Evolutionary conservation across 2,888 invertebrate species (phyloP), one percentile per base, ranked within the genome.

Genomic region (Drosophila paranaensis): DNA sequence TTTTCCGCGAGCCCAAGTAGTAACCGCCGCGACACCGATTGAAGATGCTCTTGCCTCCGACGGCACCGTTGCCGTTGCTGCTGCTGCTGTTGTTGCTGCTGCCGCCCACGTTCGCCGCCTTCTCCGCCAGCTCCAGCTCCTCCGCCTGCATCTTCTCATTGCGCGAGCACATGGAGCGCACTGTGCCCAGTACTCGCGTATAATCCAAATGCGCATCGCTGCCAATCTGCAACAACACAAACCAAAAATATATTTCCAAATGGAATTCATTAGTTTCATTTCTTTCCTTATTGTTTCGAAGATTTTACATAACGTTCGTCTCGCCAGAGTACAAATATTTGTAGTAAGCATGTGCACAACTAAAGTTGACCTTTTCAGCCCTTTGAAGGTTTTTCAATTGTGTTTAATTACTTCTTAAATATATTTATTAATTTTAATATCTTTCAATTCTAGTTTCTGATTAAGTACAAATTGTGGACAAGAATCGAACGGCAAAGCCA

Each of bases 101-200:
- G 64, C 70, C 74, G 67, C 76, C 83, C 82, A 79, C 75, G 71
- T 69, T 83, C 53, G 81, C 73, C 64, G 90, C 65, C 75, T 88
- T 75, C 75, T 70, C 84, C 54, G 80, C 72, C 64, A 90, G 57
- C 71, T 89, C 77, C 66, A 77, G 46, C 55, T 77, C 77, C 73
- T 90, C 88, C 40, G 90, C 79, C 40, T 92, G 91, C 67, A 92
- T 90, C 82, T 93, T 92, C 83, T 94, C 94, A 92, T 96, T 96
- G 50, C 95, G 93, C 2, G 93, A 92, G 83, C 96, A 96, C 73
- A 94, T 91, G 2, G 94, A 94, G 16, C 95, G 93, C 46, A 96
- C 94, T 74, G 95, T 95, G 33, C 94, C 93, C 64, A 95, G 93
- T 16, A 94, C 91, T 0, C 94, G 93, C 10, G 91, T 90, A 50